Evolutionary conservation across 2,113 vertebrate species (phyloP).

Genomic region (mouse (Mus musculus)): GRCm39 chr7:73087001-73087500

Average conservation of each 20-base stretch:
- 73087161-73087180: slow-evolving; percentile 5
- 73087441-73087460: not conserved
- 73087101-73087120: not conserved
- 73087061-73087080: slow-evolving; percentile 35
- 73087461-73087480: not conserved
- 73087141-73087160: not conserved
- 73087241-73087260: not conserved
- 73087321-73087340: not conserved
- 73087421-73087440: not conserved
- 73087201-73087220: not conserved
- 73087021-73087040: not conserved
- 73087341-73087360: not conserved
- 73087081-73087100: not conserved
- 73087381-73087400: not conserved
- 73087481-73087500: not conserved
- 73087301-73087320: not conserved
- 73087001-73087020: not conserved
- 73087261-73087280: not conserved
- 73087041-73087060: slow-evolving; percentile 15
- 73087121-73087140: not conserved
- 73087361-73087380: not conserved
- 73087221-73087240: not conserved
- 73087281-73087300: not conserved
- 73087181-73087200: not conserved
- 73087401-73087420: not conserved